Conservation (phyloP, 2,113 vertebrate genomes). For the Heloderma charlesbogerti region DNA sequence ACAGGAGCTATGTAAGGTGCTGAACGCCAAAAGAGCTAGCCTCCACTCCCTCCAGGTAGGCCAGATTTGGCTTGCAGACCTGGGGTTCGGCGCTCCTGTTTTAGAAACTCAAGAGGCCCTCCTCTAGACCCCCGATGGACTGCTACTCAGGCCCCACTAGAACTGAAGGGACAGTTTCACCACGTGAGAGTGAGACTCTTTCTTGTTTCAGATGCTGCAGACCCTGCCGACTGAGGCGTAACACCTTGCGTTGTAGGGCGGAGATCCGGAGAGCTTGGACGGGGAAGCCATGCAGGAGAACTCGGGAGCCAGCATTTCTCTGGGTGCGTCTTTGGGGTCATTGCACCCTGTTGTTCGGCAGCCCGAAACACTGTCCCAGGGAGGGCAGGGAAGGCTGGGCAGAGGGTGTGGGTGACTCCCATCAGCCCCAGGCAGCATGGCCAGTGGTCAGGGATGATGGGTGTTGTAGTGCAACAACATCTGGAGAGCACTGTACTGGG, state of each 20-base stretch:
- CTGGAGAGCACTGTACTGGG: not conserved
- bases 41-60: too few relatives aligned
- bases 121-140: not conserved
- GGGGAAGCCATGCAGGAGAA: not conserved
- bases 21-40: too few relatives aligned
- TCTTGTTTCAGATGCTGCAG: constrained; percentile 1
- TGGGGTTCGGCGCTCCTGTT: not conserved
- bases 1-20: too few relatives aligned
- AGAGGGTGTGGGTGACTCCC: not conserved
- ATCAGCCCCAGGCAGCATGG: not conserved
- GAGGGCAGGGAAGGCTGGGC: not conserved
- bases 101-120: not conserved
- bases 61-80: not conserved
- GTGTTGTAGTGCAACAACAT: not conserved
- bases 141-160: not conserved
- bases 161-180: not conserved
- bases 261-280: not conserved
- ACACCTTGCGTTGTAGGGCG: too few relatives aligned
- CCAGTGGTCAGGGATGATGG: not conserved
- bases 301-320: not conserved
- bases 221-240: not conserved
- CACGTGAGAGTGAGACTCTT: not conserved
- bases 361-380: not conserved
- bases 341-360: not conserved
- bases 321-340: not conserved